Percentiles rank a stretch among this genome's conserved stretches.
phyloP scores from a whole-genome alignment of 2,113 vertebrate species.

The Dendrocopos noguchii region DNA sequence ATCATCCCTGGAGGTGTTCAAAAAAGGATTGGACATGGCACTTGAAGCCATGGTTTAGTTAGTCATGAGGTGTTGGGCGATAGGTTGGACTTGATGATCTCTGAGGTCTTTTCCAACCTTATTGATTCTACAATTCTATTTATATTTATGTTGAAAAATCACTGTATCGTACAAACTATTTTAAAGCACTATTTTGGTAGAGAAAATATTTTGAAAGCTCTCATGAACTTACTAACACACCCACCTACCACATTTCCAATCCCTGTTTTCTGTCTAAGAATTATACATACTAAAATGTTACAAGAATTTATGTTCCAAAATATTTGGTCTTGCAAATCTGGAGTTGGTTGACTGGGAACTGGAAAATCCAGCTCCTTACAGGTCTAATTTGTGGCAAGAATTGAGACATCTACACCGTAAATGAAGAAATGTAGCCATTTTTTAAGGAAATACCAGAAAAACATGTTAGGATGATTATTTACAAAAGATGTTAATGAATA shows the following conservation, averaged over 20 bases:
- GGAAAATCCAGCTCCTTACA: background rate
- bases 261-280: background rate
- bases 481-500: background rate
- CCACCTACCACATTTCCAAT: fast-evolving
- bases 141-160: background rate
- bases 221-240: background rate
- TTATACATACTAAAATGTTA: background rate
- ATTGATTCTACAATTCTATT: background rate
- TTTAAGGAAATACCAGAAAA: background rate
- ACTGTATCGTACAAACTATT: background rate
- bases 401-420: background rate
- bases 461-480: background rate
- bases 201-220: background rate
- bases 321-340: background rate
- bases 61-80: no score
- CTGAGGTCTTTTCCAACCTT: no score
- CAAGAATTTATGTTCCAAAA: fast-evolving
- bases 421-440: background rate
- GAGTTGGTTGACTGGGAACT: background rate
- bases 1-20: no score
- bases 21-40: no score
- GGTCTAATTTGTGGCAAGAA: background rate
- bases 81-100: no score
- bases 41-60: no score
- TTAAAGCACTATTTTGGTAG: background rate